Base-by-base conservation (phyloP, 2,113 vertebrate species). In the Sakesphorus luctuosus region DNA sequence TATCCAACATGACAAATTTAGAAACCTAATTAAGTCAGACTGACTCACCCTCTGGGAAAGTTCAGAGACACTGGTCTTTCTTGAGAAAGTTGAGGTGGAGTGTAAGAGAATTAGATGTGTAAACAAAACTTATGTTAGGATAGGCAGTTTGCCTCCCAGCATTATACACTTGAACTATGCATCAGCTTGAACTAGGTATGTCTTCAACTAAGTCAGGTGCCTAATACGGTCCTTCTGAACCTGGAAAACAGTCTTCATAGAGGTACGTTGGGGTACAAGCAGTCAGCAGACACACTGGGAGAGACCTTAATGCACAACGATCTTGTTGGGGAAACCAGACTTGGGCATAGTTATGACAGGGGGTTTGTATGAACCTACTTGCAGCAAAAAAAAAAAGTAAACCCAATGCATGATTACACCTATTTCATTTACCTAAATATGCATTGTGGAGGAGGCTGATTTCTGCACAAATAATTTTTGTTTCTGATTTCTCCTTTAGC, bases 191-290 rank as follows among this genome's bases (percentile, higher is more conserved):
- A 35, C 24, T 47, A 47, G 35, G 20, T 38, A 26, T 14, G 35
- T 29, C 24, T 23, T 65, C 28, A 77, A 24, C 24, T 56, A 40
- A 49, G 35, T 25, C 24, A 84, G 33, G 12, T 68, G 26, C 25
- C 35, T 38, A 19, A 4, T 8, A 40, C 13, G 38, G 63, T 25
- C 61, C 47, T 38, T 47, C 3, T 33, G 35, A 76, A 80, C 6
- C 44, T 61, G 25, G 8, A 8, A 61, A 84, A 55, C 6, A 47
- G 18, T 23, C 29, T 68, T 68, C 1, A 2, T 23, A 72, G 91
- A 59, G 8, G 20, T 47, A 6, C 0, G 0, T 14, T 44, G 17
- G 24, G 10, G 13, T 40, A 9, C 6, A 33, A 59, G 9, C 29
- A 75, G 26, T 19, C 71, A 31, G 28, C 25, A 89, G 18, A 16